Conservation (phyloP, 92 coral and sea anemone species). For the Bergia puertoricense region DNA sequence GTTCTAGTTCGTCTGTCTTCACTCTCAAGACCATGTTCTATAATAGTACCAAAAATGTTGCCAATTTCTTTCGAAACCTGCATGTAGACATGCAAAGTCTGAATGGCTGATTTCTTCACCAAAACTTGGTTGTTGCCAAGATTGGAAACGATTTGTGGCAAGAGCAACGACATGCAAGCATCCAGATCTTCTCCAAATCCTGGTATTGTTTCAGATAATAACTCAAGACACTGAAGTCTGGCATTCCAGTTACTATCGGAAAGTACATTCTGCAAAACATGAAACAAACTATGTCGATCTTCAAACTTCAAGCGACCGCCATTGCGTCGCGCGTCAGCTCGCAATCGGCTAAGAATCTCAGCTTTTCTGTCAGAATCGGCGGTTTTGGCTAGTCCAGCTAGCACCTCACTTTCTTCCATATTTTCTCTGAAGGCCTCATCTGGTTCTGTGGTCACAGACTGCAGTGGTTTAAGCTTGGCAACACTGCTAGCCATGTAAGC, state of each 20-base stretch:
- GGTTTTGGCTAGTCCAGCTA: conserved; percentile 81
- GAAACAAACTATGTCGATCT: conserved; percentile 89
- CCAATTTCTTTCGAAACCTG: conserved; percentile 85
- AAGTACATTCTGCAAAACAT: conserved; percentile 85
- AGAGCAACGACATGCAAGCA: conserved; percentile 87
- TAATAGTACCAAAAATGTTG: conserved; percentile 88
- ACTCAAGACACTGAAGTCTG: conserved; percentile 88
- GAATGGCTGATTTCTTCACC: conserved; percentile 93
- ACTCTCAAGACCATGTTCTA: conserved; percentile 93
- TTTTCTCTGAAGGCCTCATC: conserved; percentile 87
- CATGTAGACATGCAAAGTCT: conserved; percentile 99
- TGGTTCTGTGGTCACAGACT: conserved; percentile 94
- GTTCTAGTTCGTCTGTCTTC: conserved; percentile 89
- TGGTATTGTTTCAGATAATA: conserved; percentile 91
- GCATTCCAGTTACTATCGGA: conserved; percentile 86
- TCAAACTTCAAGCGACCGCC: conserved; percentile 95
- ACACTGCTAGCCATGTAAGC: conserved; percentile 92
- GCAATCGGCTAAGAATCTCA: conserved; percentile 81
- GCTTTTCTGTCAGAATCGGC: conserved; percentile 84
- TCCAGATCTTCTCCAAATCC: conserved; percentile 94
- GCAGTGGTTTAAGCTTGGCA: conserved; percentile 96
- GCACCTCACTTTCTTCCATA: conserved; percentile 94
- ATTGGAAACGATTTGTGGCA: conserved; percentile 93
- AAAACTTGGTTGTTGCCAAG: conserved; percentile 93
- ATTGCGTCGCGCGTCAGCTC: conserved; percentile 94